Percentiles rank a stretch among this genome's conserved stretches.
Evolutionary conservation across 2,888 invertebrate species (phyloP).

Genomic region (Orgyia antiqua): DNA sequence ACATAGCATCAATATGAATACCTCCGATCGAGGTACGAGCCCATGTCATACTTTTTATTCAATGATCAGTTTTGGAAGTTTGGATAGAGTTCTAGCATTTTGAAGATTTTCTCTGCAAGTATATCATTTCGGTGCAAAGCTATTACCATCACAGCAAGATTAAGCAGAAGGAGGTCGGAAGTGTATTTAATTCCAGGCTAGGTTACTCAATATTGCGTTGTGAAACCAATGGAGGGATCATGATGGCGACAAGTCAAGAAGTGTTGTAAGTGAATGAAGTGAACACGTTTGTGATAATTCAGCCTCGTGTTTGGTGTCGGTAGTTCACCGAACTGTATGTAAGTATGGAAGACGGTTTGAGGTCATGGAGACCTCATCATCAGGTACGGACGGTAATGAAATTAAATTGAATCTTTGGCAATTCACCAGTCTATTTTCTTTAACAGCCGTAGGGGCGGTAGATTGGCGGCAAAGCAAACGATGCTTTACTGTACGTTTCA

Average conservation of each 20-base stretch:
- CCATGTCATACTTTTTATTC: conserved; percentile 40
- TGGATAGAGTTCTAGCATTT: conserved; percentile 24
- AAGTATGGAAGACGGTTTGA: conserved; percentile 43
- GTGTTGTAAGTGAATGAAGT: conserved; percentile 53
- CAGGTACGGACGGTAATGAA: conserved; percentile 32
- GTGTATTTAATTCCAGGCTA: conserved; percentile 57
- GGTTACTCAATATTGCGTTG: conserved; percentile 49
- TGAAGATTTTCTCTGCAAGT: conserved; percentile 22
- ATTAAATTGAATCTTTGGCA: too few relatives aligned
- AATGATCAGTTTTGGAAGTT: conserved; percentile 18
- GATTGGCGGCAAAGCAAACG: too few relatives aligned
- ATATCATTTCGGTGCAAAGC: conserved; percentile 35
- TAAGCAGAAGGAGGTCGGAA: conserved; percentile 58
- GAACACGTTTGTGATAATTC: background rate
- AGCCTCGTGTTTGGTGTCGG: too few relatives aligned
- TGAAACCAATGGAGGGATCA: too few relatives aligned
- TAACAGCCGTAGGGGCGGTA: too few relatives aligned
- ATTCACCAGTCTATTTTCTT: too few relatives aligned
- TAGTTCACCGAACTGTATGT: conserved; percentile 8
- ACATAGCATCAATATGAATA: conserved; percentile 59
- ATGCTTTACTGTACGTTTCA: too few relatives aligned
- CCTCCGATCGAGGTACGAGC: conserved; percentile 66
- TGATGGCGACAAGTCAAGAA: conserved; percentile 38
- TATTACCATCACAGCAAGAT: conserved; percentile 39
- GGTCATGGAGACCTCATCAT: conserved; percentile 19